Evolutionary conservation across 2,797 vertebrate species (phyloP), one percentile per base, ranked within the genome.

Genomic region (Danio albolineatus): DNA sequence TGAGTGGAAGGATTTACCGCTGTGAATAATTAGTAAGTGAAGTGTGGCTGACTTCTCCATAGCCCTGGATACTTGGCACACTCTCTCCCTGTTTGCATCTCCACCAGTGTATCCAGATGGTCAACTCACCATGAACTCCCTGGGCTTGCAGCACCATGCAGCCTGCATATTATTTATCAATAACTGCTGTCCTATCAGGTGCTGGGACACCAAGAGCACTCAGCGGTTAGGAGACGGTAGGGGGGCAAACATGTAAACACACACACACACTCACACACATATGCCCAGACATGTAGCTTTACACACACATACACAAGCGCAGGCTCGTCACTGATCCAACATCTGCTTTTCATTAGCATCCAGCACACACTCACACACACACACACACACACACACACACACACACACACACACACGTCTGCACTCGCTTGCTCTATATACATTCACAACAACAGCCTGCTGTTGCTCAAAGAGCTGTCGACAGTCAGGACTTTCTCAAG

Each of bases 311-410:
- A 74, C 72, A 79, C 60, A 76, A 76, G 71, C 78, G 43, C 38
- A 64, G 78, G 65, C 53, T 66, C 78, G 46, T 54, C 51, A 49
- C 70, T 70, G 73, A 76, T 73, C 66, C 44, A 81, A 86, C 87
- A 88, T 88, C 85, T 86, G 87, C 71, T 85, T 79, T 82, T 84
- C 71, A 86, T 86, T 86, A 83, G 78, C 62, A 79, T 83, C 67
- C 46, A 71, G 56, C 54, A 70, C 65, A 62, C 65, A 78, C 56
- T 12, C 46, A 38, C 65, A 75, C n/a, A n/a, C n/a, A n/a, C n/a
- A n/a, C n/a, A n/a, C n/a, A n/a, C n/a, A n/a, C n/a, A n/a, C n/a
- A n/a, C n/a, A n/a, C n/a, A n/a, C n/a, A n/a, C n/a, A n/a, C n/a
- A n/a, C n/a, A n/a, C n/a, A 62, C 65, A 78, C 56, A 12, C 46